Conservation (phyloP, 2,797 vertebrate genomes). For the Pelodytes ibericus region DNA sequence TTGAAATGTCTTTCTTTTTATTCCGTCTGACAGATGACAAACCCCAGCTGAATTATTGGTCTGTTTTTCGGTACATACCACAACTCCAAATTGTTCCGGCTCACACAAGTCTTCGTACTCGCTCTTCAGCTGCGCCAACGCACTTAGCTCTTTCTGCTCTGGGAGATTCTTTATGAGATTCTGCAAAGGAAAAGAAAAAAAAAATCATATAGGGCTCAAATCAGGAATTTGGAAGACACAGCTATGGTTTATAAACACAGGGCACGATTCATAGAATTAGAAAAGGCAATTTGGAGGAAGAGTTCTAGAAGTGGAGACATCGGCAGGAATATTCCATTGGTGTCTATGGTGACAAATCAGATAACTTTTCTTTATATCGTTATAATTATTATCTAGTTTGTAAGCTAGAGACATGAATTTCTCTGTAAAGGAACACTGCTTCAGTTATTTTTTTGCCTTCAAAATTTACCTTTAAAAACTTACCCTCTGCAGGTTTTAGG, state of each 20-base stretch:
- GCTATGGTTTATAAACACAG: background rate
- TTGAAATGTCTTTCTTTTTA: conserved; percentile 48
- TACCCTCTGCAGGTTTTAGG: too few relatives aligned
- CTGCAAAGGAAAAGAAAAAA: conserved; percentile 71
- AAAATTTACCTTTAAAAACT: too few relatives aligned
- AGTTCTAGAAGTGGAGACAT: background rate
- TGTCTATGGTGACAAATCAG: background rate
- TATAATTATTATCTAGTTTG: too few relatives aligned
- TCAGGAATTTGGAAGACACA: background rate
- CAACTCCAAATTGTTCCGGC: conserved; percentile 94
- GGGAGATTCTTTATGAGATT: conserved; percentile 97
- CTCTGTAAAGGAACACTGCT: too few relatives aligned
- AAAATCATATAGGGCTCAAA: background rate
- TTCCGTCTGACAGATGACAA: conserved; percentile 21
- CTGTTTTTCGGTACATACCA: conserved; percentile 81
- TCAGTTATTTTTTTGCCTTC: too few relatives aligned
- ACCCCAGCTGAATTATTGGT: conserved; percentile 2
- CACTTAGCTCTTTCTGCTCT: conserved; percentile 90
- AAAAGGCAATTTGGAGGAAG: background rate
- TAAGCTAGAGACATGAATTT: too few relatives aligned
- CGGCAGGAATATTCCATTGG: background rate
- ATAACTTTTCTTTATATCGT: too few relatives aligned
- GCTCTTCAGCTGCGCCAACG: conserved; percentile 87
- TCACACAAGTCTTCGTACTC: conserved; percentile 95
- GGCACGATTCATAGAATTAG: background rate